Base-by-base conservation (phyloP, 2,888 invertebrate species). In the Tortricodes alternella region DNA sequence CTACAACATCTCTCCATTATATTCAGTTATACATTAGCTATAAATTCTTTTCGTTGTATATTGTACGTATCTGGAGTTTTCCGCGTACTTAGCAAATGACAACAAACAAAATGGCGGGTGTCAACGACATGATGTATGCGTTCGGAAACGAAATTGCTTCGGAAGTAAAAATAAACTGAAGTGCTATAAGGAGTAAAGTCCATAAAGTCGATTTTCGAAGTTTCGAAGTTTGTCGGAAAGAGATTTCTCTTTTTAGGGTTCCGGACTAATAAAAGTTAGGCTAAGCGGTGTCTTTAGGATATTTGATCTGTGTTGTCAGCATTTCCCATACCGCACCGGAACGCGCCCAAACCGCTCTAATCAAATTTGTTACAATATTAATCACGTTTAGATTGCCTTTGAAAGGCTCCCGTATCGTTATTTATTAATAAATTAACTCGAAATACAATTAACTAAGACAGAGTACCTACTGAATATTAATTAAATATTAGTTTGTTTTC, bases 341-440 rank as follows among this genome's bases (percentile, higher is more conserved):
- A 46, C 29, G 35, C 27, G 56, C 63, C 59, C 63, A 58, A 60
- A 58, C 51, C 53, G 46, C 27, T 43, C 43, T 58, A 60, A 69
- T 65, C 61, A 61, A 68, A 65, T 72, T 64, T 64, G 58, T 56
- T 69, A 62, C 44, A 70, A 65, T 67, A 73, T 74, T 74, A 73
- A 74, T 67, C 58, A 65, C 66, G 65, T 72, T 71, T 62, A 61
- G 52, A 58, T 63, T 66, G 61, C 53, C 27, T 61, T 51, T 60
- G 49, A 60, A 58, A 56, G 58, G 57, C n/a, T 24, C 29, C 38
- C 13, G 23, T 41, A 46, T 56, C 27, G 48, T 57, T 38, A 46
- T 41, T 56, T 51, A 56, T 51, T 51, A 56, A 51, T 39, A 34
- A 39, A 58, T 38, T 32, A 46, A 39, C 29, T 13, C 23, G 27